Evolutionary conservation across 2,797 vertebrate species (phyloP).

Genomic region (Etheostoma nigrum): DNA sequence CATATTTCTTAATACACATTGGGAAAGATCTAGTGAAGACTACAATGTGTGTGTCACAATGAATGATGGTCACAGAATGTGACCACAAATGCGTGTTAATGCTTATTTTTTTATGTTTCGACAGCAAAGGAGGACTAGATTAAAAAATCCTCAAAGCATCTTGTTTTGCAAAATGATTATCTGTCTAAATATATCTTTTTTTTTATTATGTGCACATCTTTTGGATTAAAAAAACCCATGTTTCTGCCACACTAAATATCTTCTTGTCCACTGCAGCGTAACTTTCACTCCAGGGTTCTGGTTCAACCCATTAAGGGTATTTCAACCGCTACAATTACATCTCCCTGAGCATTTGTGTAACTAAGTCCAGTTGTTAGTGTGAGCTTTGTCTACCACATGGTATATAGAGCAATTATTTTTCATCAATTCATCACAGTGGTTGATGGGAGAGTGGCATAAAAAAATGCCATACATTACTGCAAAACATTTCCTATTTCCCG

Average conservation of each 20-base stretch:
- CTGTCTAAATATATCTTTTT: background rate
- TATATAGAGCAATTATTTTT: constrained; percentile 40
- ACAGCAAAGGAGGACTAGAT: background rate
- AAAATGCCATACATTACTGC: constrained; percentile 62
- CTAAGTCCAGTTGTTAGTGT: constrained; percentile 27
- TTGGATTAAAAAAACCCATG: background rate
- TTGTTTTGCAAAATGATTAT: background rate
- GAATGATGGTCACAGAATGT: background rate
- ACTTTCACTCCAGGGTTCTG: constrained; percentile 24
- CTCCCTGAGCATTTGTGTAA: constrained; percentile 25
- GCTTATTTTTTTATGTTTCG: background rate
- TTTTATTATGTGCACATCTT: constrained; percentile 19
- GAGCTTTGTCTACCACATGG: constrained; percentile 32
- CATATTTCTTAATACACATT: background rate
- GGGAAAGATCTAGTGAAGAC: background rate
- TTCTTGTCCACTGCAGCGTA: constrained; percentile 12
- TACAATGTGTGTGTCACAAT: background rate
- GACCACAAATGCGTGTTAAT: background rate
- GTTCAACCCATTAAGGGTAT: constrained; percentile 18
- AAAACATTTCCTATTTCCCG: constrained; percentile 65
- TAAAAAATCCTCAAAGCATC: background rate
- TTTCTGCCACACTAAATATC: constrained; percentile 10
- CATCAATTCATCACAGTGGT: constrained; percentile 41
- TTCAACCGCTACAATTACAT: constrained; percentile 21
- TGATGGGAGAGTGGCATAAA: constrained; percentile 49